Conservation (phyloP, 2,888 invertebrate genomes). For the Invenusta paracnida region DNA sequence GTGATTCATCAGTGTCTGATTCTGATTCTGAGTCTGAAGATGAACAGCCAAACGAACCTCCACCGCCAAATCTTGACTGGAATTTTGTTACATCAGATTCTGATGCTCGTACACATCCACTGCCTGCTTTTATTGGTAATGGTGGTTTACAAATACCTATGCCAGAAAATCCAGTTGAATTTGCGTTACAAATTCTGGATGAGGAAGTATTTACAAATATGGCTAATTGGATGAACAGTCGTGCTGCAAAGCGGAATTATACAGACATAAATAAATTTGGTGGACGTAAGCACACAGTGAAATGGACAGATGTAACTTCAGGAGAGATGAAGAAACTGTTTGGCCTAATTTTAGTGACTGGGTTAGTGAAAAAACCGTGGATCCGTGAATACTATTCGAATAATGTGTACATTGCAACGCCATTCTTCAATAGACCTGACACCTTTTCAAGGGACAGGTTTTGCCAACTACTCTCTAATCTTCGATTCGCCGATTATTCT, state of each 20-base stretch:
- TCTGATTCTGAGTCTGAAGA: background rate
- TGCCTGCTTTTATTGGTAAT: background rate
- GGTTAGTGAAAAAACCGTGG: background rate
- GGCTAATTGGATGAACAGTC: background rate
- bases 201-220: background rate
- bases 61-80: background rate
- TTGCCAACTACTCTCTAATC: background rate
- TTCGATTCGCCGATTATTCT: background rate
- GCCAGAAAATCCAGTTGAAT: background rate
- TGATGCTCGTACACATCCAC: background rate
- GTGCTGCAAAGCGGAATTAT: background rate
- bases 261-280: background rate
- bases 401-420: background rate
- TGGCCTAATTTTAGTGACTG: background rate
- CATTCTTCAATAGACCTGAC: background rate
- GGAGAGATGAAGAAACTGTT: background rate
- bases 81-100: background rate
- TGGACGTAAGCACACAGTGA: background rate
- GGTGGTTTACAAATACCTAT: background rate
- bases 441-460: background rate
- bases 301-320: background rate
- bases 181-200: background rate
- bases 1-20: background rate
- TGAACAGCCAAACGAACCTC: background rate
- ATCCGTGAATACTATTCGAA: background rate